phyloP scores from a whole-genome alignment of 2,888 invertebrate species.

The Hyposoter dolosus region DNA sequence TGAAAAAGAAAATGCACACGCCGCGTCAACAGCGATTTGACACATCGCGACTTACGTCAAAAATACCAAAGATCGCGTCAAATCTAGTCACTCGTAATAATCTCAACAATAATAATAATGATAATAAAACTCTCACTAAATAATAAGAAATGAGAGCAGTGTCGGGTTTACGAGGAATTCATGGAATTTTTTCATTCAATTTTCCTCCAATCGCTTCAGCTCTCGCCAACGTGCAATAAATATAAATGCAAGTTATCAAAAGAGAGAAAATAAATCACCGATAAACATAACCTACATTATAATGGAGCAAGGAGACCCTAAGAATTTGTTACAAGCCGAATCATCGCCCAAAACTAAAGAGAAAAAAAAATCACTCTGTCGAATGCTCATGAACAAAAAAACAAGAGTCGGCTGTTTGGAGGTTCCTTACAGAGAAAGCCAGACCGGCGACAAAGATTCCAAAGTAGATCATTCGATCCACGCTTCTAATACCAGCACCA shows the following conservation, averaged over 20 bases:
- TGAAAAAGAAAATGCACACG: neutral
- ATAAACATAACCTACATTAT: conserved; percentile 55
- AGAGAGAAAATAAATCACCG: neutral
- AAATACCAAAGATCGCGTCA: conserved; percentile 45
- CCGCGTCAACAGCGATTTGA: conserved; percentile 16
- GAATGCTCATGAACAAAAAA: conserved; percentile 83
- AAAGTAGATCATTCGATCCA: conserved; percentile 80
- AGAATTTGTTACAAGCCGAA: conserved; percentile 74
- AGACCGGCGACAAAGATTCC: conserved; percentile 75
- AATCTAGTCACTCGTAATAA: conserved; percentile 42
- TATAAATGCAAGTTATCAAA: neutral
- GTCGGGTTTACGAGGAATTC: neutral
- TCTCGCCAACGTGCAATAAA: neutral
- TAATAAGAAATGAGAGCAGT: neutral
- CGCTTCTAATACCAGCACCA: conserved; percentile 81
- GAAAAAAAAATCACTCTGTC: conserved; percentile 83
- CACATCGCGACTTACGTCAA: conserved; percentile 19
- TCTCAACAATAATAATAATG: neutral
- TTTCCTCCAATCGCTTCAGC: neutral
- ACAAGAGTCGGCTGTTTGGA: conserved; percentile 83
- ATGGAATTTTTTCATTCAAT: neutral
- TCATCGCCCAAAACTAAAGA: conserved; percentile 81
- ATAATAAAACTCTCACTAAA: neutral
- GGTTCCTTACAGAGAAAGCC: conserved; percentile 76
- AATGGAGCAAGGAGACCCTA: conserved; percentile 79